Evolutionary conservation across 30 jellyfish, hydroid and myxozoan genomes (phyloP).

Genomic region (Turritopsis rubra): DNA sequence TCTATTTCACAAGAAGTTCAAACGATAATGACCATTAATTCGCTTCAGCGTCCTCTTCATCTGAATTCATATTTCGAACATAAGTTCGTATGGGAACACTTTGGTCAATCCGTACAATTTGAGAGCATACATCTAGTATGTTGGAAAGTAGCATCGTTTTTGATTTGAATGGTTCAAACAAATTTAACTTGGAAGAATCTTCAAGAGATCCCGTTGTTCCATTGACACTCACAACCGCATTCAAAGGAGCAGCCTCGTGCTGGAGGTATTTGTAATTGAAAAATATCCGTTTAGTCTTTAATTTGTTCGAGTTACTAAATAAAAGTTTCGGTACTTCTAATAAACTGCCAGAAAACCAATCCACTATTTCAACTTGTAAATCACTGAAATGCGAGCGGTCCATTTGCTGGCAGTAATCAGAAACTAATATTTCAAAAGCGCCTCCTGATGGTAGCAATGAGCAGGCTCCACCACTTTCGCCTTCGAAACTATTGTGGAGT

Average conservation of each 20-base stretch:
- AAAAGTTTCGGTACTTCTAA: conserved; percentile 13
- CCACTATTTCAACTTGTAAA: not conserved
- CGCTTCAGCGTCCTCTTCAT: not conserved
- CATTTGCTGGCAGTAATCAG: not conserved
- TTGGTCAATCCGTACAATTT: conserved; percentile 23
- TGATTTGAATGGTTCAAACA: conserved; percentile 15
- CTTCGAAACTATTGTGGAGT: not conserved
- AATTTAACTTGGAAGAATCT: not conserved
- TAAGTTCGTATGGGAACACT: not conserved
- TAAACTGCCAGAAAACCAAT: conserved; percentile 7
- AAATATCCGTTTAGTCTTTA: not conserved
- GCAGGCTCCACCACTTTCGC: not conserved
- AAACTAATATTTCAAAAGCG: conserved; percentile 7
- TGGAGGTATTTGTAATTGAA: not conserved
- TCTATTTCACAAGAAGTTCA: too few species aligned
- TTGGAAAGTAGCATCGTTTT: not conserved
- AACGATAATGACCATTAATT: too few species aligned
- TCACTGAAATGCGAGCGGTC: not conserved
- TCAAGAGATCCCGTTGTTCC: conserved; percentile 23
- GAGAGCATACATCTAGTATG: conserved; percentile 23
- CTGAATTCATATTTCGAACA: not conserved
- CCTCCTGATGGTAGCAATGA: conserved; percentile 36
- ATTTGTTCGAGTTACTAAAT: conserved; percentile 3
- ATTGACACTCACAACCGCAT: not conserved
- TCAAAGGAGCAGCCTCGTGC: not conserved